Evolutionary conservation across 2,888 invertebrate species (phyloP), one percentile per base, ranked within the genome.

Genomic region (Metopia argyrocephala): DNA sequence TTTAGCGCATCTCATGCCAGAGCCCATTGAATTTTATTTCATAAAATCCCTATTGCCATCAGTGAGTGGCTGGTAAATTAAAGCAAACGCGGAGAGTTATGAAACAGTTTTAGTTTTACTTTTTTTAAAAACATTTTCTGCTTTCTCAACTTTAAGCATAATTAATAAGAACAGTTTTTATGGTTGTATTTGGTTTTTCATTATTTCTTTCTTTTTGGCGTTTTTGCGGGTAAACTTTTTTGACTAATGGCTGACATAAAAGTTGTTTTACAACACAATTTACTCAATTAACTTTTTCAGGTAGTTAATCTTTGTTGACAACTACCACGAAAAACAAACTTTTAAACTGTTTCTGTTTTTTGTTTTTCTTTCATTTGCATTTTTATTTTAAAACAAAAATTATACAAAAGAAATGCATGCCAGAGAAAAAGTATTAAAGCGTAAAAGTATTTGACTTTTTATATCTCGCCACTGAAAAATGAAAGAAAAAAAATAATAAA

Each of bases 261-360:
- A 85, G 84, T 85, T 84, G 76, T 82, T 84, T 83, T 82, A 82
- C 83, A 82, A 82, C 83, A 82, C 79, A 79, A 82, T 85, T 83
- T 84, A 84, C 83, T 89, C 89, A 88, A 88, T 89, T 88, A 89
- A 89, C 87, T 88, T 87, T 76, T 85, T 85, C 89, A 88, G 89
- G 88, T 88, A 89, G 89, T 88, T 89, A 88, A 88, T 88, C 89
- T 86, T 85, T 73, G 59, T 80, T 78, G 75, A 79, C 73, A 70
- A 69, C 79, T 71, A 75, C 73, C 64, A 66, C 75, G 0, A 6
- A 78, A 78, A 82, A 79, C 57, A 71, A 83, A 84, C 82, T 76
- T 84, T 74, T 57, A 21, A 46, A 57, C 52, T 31, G 46, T 46
- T 20, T 45, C 31, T 52, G 25, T 23, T 54, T 48, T 21, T 59